phyloP scores from a whole-genome alignment of 2,797 vertebrate species.

The Lycodopsis pacificus region DNA sequence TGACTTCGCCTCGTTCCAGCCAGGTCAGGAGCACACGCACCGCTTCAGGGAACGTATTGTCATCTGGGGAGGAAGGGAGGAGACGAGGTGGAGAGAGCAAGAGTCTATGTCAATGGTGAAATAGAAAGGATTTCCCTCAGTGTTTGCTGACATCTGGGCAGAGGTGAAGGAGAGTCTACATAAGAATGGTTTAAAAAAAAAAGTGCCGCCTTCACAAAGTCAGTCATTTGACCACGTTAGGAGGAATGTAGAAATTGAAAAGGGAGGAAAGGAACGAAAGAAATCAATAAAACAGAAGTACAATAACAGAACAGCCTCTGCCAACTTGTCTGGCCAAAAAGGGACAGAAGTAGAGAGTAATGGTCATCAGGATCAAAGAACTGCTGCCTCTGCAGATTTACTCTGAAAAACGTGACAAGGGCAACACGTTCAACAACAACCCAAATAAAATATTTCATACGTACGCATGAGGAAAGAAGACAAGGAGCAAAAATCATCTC shows the following conservation, averaged over 20 bases:
- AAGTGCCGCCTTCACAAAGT: conserved; percentile 4
- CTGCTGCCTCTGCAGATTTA: conserved; percentile 22
- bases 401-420: conserved; percentile 3
- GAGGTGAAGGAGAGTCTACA: neutral
- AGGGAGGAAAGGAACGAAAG: neutral
- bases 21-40: conserved; percentile 93
- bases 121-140: neutral
- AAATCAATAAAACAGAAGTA: conserved; percentile 31
- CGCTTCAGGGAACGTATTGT: conserved; percentile 91
- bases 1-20: conserved; percentile 96
- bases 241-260: conserved; percentile 7
- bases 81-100: neutral
- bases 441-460: conserved; percentile 3
- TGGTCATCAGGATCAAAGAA: neutral
- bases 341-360: neutral
- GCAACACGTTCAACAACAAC: conserved; percentile 15
- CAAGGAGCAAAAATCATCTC: neutral
- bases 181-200: neutral
- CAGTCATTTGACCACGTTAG: conserved; percentile 14
- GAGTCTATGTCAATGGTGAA: neutral
- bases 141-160: neutral
- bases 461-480: neutral
- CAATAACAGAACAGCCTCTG: conserved; percentile 26
- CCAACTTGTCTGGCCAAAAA: conserved; percentile 12
- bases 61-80: conserved; percentile 73